Evolutionary conservation across 1,140 invertebrate genomes (phyloP), one percentile per base, ranked within the genome.

Genomic region (Bombus picipes): DNA sequence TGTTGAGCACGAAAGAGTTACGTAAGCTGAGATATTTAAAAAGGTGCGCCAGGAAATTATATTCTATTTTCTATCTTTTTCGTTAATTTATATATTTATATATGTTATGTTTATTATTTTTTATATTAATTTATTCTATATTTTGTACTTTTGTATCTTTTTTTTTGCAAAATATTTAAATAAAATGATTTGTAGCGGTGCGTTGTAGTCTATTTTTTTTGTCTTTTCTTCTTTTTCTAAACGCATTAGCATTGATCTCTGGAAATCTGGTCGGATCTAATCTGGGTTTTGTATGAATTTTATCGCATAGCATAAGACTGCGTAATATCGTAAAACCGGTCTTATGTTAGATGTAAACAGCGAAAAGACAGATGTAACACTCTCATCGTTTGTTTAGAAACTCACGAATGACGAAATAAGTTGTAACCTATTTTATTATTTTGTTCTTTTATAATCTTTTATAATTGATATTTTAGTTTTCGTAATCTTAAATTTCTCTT

Each of bases 341-440:
- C 77, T 81, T 76, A 86, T 22, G 47, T 22, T 53, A 91, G 28
- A 91, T 91, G 90, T 87, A 89, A 90, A 65, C 22, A 77, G 80
- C 85, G 88, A 91, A 93, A 91, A 37, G 53, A 32, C 57, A 53
- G 18, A 82, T 43, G 28, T 39, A 84, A 81, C n/a, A n/a, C 37
- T 68, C 25, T 68, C 25, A 68, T 81, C 43, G 62, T 68, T 18
- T 47, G 75, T 25, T 74, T 66, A 53, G n/a, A 9, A 47, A 77
- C 77, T 41, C 10, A 4, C 15, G 10, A 53, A 53, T 53, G 47
- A 73, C 5, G 15, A 41, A 25, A 37, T 8, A 59, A 37, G 34
- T 28, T 59, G 22, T 28, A 5, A 15, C 25, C 2, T 75, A 0
- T 18, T 3, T 68, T 68, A 6, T 15, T 65, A 12, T 32, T 66